Base-by-base conservation (phyloP, 2,888 invertebrate species). In the Schizotus pectinicornis region DNA sequence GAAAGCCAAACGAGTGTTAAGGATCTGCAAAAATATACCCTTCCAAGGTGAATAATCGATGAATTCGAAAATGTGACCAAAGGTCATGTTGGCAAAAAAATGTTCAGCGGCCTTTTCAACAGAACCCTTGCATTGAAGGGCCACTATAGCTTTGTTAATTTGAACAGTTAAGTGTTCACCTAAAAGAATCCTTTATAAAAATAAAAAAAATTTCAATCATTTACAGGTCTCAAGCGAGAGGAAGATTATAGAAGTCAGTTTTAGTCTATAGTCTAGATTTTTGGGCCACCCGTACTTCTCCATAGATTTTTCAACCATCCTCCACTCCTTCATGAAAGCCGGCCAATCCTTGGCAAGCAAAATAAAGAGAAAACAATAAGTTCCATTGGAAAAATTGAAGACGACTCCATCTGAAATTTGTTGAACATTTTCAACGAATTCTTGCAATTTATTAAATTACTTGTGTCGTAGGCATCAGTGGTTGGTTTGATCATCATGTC, bases 321-420 rank as follows among this genome's bases (percentile, higher is more conserved):
- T 13, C n/a, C 14, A 49, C 6, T 49, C 32, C 11, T 13, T 37
- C 30, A 49, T 31, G 9, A 49, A 22, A 3, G 14, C 7, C 7
- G 49, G 49, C 49, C 49, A 49, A 6, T 49, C 32, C 13, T 32
- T 14, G 6, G 49, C 49, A 6, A 49, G 30, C 8, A 35, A 34
- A 7, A 48, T 36, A 34, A 49, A 49, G 6, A 39, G 11, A 31
- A 49, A 13, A 22, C 6, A 49, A 32, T 35, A 37, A 34, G 48
- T 37, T 7, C 36, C 49, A n/a, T 38, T 38, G 9, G 6, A 9
- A 11, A 37, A 22, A 49, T 38, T 38, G 39, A 49, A 49, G 7
- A 49, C n/a, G 6, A 31, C 37, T 3, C 39, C 39, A 31, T 39
- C 49, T 49, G 12, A 49, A 49, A 49, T 22, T 11, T 6, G 6